Evolutionary conservation across 2,797 vertebrate species (phyloP).

Genomic region (Anas bahamensis): DNA sequence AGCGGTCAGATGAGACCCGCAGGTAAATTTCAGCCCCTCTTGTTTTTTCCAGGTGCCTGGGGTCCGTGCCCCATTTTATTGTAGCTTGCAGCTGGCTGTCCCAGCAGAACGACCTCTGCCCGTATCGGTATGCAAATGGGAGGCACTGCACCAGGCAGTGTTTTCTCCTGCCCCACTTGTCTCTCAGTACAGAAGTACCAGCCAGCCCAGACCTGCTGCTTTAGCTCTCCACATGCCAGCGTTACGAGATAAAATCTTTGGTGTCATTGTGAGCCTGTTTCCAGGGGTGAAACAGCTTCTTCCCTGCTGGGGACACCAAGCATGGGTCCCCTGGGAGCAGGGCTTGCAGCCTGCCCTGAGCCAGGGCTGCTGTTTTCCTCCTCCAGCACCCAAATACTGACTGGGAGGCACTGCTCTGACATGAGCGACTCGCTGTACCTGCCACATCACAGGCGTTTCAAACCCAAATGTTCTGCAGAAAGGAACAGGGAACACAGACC

Average conservation of each 20-base stretch:
- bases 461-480: constrained; percentile 8
- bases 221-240: fast-evolving
- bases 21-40: background rate
- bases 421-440: constrained; percentile 4
- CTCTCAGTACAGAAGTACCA: background rate
- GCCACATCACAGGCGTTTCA: constrained; percentile 31
- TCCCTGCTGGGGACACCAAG: background rate
- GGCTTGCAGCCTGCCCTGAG: background rate
- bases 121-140: too few species aligned
- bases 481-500: constrained; percentile 13
- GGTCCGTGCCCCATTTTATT: background rate
- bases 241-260: fast-evolving
- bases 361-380: background rate
- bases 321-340: background rate
- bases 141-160: background rate
- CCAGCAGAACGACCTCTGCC: background rate
- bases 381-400: constrained; percentile 13
- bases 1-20: background rate
- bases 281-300: background rate
- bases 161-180: background rate
- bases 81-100: background rate
- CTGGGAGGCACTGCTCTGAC: background rate
- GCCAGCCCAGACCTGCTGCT: background rate
- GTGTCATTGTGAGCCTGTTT: background rate
- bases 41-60: background rate